Percentiles rank a stretch among this genome's conserved stretches.
Evolutionary conservation across 2,888 invertebrate species (phyloP).

Genomic region (Catocala nupta): DNA sequence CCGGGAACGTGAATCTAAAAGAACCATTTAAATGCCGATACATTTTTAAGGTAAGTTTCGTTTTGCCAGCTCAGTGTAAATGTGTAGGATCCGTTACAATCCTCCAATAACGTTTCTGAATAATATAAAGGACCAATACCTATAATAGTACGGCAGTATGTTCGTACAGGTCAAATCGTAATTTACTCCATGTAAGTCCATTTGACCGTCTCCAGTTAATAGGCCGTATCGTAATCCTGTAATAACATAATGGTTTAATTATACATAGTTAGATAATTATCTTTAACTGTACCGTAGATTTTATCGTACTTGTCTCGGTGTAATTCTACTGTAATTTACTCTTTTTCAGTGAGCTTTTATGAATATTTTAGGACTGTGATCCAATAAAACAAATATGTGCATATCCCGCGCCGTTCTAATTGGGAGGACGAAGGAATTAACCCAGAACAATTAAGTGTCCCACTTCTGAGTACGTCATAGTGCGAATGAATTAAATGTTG

Average conservation of each 20-base stretch:
- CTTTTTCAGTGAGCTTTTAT: background rate
- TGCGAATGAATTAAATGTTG: constrained; percentile 42
- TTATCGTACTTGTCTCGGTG: constrained; percentile 10
- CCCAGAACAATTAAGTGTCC: constrained; percentile 33
- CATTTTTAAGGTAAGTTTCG: no score
- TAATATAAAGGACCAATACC: no score
- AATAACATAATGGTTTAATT: constrained; percentile 34
- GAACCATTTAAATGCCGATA: no score
- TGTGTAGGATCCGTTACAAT: no score
- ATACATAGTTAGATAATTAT: constrained; percentile 23
- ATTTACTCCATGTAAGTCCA: constrained; percentile 14
- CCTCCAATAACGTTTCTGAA: no score
- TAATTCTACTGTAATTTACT: constrained; percentile 2
- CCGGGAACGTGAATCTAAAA: no score
- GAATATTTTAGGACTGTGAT: constrained; percentile 29
- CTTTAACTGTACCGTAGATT: constrained; percentile 18
- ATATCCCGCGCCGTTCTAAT: constrained; percentile 17
- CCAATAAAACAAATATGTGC: constrained; percentile 27
- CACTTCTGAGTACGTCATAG: constrained; percentile 31
- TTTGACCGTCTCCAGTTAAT: constrained; percentile 27
- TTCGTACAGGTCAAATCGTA: constrained; percentile 7
- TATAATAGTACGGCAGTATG: no score
- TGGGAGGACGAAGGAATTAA: constrained; percentile 28
- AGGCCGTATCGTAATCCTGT: constrained; percentile 21
- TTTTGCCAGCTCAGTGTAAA: no score